phyloP scores from a whole-genome alignment of 2,888 invertebrate species.

The Rotaria magnacalcarata region DNA sequence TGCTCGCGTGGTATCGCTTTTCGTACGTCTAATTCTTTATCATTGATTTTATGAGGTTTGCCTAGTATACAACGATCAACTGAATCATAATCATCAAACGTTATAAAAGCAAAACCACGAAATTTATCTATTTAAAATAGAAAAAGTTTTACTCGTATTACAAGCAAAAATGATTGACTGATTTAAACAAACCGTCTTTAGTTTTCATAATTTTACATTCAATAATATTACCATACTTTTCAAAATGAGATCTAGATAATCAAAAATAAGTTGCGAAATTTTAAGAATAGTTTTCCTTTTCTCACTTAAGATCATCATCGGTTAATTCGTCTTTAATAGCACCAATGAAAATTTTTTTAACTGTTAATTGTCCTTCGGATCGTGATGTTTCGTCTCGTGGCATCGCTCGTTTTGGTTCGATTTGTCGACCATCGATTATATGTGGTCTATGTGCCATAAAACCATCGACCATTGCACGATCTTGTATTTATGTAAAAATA shows the following conservation, averaged over 20 bases:
- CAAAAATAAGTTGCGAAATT: too few relatives aligned
- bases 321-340: constrained; percentile 86
- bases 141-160: too few relatives aligned
- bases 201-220: constrained; percentile 81
- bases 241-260: constrained; percentile 50
- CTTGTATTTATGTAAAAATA: constrained; percentile 48
- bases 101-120: constrained; percentile 89
- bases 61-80: constrained; percentile 13
- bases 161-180: too few relatives aligned
- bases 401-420: constrained; percentile 93
- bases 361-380: constrained; percentile 80
- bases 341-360: constrained; percentile 88
- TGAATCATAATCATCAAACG: constrained; percentile 78
- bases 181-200: constrained; percentile 65
- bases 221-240: constrained; percentile 72
- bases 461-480: constrained; percentile 88
- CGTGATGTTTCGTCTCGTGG: constrained; percentile 74
- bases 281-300: too few relatives aligned
- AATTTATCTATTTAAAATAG: constrained; percentile 64
- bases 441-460: constrained; percentile 79
- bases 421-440: constrained; percentile 83
- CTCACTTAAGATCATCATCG: constrained; percentile 71
- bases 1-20: constrained; percentile 31
- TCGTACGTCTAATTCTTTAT: constrained; percentile 20
- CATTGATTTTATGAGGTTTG: constrained; percentile 12